These are phyloP conservation scores for Hydropotes inermis DNA, from an alignment of 2,113 vertebrate species.

Conservation along the genomic window DNA sequence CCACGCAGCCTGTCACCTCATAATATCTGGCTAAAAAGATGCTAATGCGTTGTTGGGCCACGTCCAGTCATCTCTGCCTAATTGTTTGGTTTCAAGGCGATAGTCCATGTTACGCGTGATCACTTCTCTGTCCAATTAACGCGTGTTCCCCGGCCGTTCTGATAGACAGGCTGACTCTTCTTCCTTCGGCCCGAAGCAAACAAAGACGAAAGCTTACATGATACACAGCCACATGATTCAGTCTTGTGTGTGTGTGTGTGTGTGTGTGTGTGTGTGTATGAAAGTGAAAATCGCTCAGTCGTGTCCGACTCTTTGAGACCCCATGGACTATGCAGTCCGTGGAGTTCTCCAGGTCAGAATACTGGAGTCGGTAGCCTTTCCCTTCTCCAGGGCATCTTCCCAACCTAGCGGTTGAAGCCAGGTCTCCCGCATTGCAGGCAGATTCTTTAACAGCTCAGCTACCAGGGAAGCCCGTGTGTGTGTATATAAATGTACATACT, in stretches of 20 bases:
- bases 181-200: background rate
- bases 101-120: background rate
- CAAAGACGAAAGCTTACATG: background rate
- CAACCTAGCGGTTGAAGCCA: background rate
- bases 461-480: background rate
- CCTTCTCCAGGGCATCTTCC: background rate
- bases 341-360: background rate
- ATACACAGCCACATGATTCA: background rate
- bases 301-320: background rate
- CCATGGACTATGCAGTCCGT: fast-evolving
- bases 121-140: background rate
- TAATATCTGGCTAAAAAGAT: background rate
- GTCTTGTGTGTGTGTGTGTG: too few species aligned
- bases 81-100: background rate
- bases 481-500: fast-evolving
- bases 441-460: background rate
- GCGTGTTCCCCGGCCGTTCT: background rate
- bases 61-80: background rate
- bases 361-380: background rate
- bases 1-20: background rate
- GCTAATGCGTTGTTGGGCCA: background rate
- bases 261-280: background rate
- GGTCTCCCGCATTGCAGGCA: background rate
- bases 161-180: too few species aligned
- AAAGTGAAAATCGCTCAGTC: fast-evolving